A percentile compares a stretch with the other conserved stretches of the same genome.
These are phyloP conservation scores for Acanthurus lineatus DNA, from an alignment of 2,797 vertebrate species.

Conservation along the genomic window DNA sequence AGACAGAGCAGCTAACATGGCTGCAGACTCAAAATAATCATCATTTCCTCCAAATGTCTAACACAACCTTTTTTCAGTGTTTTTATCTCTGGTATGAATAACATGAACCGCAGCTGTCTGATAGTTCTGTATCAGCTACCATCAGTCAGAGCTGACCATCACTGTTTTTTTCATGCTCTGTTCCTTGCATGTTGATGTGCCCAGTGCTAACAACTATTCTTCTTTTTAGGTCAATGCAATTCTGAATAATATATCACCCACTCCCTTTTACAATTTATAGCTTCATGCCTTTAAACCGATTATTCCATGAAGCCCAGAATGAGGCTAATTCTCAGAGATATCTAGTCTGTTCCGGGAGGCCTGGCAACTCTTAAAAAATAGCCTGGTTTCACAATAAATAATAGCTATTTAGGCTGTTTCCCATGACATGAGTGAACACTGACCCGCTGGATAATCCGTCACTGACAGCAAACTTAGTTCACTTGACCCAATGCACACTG, in stretches of 20 bases:
- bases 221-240: slow-evolving; percentile 26
- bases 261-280: slow-evolving; percentile 40
- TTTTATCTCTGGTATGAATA: neutral
- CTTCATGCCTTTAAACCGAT: slow-evolving; percentile 18
- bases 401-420: slow-evolving; percentile 53
- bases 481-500: slow-evolving; percentile 18
- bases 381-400: slow-evolving; percentile 56
- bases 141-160: neutral
- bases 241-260: slow-evolving; percentile 35
- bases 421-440: slow-evolving; percentile 59
- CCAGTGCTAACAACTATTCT: slow-evolving; percentile 20
- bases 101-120: neutral
- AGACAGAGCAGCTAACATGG: neutral
- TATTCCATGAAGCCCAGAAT: slow-evolving; percentile 17
- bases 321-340: slow-evolving; percentile 27
- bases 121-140: neutral
- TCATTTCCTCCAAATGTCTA: neutral
- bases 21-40: neutral
- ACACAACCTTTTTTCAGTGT: neutral
- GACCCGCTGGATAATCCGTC: slow-evolving; percentile 63
- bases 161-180: neutral
- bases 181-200: neutral
- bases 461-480: slow-evolving; percentile 39
- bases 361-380: slow-evolving; percentile 56
- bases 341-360: slow-evolving; percentile 35